Evolutionary conservation across 2,797 vertebrate genomes (phyloP).

Genomic region (Melanogrammus aeglefinus): DNA sequence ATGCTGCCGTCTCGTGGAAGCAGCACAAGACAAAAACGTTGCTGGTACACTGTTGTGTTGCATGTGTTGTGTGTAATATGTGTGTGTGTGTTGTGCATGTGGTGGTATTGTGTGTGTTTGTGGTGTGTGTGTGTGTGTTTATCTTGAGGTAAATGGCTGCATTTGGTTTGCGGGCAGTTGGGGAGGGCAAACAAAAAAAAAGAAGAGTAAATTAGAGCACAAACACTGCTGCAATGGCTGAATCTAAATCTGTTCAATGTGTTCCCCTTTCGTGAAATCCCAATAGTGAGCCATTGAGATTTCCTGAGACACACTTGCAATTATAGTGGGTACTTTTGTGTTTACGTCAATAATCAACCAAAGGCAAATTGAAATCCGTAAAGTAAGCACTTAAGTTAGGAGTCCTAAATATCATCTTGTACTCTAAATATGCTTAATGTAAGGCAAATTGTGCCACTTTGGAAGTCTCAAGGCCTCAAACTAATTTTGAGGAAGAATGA

Average conservation of each 20-base stretch:
- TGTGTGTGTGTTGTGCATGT: no score
- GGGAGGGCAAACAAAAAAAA: constrained; percentile 66
- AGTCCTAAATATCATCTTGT: constrained; percentile 47
- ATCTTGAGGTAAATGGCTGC: constrained; percentile 55
- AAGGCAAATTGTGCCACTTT: constrained; percentile 29
- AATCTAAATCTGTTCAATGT: constrained; percentile 71
- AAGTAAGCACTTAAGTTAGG: constrained; percentile 49
- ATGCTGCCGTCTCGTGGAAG: no score
- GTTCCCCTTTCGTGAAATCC: constrained; percentile 60
- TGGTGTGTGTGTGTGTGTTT: constrained; percentile 22
- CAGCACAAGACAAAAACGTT: no score
- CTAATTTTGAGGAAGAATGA: constrained; percentile 21
- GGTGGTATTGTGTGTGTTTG: no score
- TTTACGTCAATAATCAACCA: constrained; percentile 62
- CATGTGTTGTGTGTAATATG: no score
- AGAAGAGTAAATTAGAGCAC: constrained; percentile 66
- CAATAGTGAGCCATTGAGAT: constrained; percentile 60
- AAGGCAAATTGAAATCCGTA: constrained; percentile 56
- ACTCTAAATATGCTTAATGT: constrained; percentile 40
- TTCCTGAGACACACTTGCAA: constrained; percentile 59
- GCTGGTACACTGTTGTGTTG: no score
- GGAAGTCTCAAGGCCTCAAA: constrained; percentile 27
- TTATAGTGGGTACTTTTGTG: constrained; percentile 53
- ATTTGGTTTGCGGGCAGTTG: constrained; percentile 61
- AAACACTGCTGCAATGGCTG: constrained; percentile 51